Base-by-base conservation (phyloP, 2,797 vertebrate species). In the Coluber constrictor region DNA sequence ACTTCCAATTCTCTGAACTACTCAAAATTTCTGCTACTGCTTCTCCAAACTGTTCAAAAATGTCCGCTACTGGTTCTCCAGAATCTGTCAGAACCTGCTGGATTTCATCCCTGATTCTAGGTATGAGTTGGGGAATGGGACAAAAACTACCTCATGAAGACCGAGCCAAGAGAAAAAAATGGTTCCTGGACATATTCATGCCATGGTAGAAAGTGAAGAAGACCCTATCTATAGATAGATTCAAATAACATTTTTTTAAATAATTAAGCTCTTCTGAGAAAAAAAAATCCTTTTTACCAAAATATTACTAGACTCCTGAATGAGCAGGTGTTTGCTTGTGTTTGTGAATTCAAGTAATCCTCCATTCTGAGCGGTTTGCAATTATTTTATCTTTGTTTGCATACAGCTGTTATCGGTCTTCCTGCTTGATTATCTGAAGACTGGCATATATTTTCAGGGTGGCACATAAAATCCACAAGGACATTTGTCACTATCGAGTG, bases 401-500 rank as follows among this genome's bases (percentile, higher is more conserved):
- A 97, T 92, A 91, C 95, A 96, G 92, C 94, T 96, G 87, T 86
- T 92, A 86, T 94, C 92, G 59, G 94, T 54, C 93, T 94, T 95
- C 95, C 91, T 93, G 92, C 90, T 66, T 1, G 2, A 92, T 51
- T 95, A 95, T 74, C 87, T 93, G 89, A 94, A 74, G 86, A 94
- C 61, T 4, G 29, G 94, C 95, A 95, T 91, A 89, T 96, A 96
- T 94, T 89, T 92, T 90, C 91, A 94, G 93, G 90, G n/a, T 95
- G 95, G 95, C 94, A 96, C 54, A 95, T 60, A 54, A 0, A 5
- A 95, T 91, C n/a, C 51, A 92, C 0, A 25, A 93, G 92, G 93
- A 96, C 88, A 94, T 96, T 97, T 95, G 93, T 93, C 94, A 95
- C 37, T 96, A 93, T 94, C 93, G 92, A 92, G 95, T 96, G 95